Percentiles rank a stretch among this genome's conserved stretches.
These are phyloP conservation scores for Tachypleus tridentatus DNA, from an alignment of 1,140 invertebrate species.

Conservation along the genomic window DNA sequence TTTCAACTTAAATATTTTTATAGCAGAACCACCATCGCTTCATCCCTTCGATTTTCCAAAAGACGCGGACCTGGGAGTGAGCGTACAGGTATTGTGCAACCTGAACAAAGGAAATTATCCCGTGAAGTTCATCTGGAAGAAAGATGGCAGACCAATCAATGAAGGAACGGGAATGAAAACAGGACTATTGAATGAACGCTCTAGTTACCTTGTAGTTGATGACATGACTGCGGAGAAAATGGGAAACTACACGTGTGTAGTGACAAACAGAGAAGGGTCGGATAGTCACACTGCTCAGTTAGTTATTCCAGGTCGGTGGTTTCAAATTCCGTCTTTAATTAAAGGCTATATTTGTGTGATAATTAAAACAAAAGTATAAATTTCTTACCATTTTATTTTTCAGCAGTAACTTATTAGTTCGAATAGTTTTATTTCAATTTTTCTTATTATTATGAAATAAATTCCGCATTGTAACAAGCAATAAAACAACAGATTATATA, in stretches of 20 bases:
- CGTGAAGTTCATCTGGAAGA: neutral
- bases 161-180: neutral
- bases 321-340: neutral
- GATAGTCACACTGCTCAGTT: slow-evolving; percentile 5
- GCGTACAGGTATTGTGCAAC: neutral
- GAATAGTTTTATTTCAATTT: too few relatives aligned
- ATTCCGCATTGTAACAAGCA: too few relatives aligned
- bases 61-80: neutral
- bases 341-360: too few relatives aligned
- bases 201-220: neutral
- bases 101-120: neutral
- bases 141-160: neutral
- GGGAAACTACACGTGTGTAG: slow-evolving; percentile 16
- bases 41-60: neutral
- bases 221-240: slow-evolving; percentile 1
- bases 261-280: slow-evolving; percentile 2
- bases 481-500: too few relatives aligned
- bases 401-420: too few relatives aligned
- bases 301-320: slow-evolving; percentile 8
- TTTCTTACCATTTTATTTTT: too few relatives aligned
- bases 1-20: too few relatives aligned
- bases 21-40: neutral
- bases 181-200: neutral
- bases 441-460: too few relatives aligned
- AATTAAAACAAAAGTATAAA: too few relatives aligned